Conservation (phyloP, 2,888 invertebrate species). For the Lapara coniferarum region DNA sequence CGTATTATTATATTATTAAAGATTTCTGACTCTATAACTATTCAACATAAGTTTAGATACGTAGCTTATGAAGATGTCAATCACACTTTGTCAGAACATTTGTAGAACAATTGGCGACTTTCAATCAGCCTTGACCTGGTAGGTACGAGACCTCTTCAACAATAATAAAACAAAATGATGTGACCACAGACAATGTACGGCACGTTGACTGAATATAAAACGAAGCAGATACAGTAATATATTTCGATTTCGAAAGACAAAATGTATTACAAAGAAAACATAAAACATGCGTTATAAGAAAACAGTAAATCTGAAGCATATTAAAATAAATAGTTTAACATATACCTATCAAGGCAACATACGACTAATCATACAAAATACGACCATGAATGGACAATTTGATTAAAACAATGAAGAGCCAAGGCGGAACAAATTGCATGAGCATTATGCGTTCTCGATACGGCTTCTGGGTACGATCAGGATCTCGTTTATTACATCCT, state of each 20-base stretch:
- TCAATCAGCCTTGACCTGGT: slow-evolving; percentile 18
- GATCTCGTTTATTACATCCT: background rate
- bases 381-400: slow-evolving; percentile 8
- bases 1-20: background rate
- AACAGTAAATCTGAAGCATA: no score
- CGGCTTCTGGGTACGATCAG: slow-evolving; percentile 16
- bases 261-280: no score
- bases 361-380: background rate
- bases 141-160: background rate
- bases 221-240: no score
- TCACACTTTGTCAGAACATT: slow-evolving; percentile 1
- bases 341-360: background rate
- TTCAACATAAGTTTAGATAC: background rate
- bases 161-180: slow-evolving; percentile 3
- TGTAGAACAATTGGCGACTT: slow-evolving; percentile 4
- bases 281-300: no score
- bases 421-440: slow-evolving; percentile 22
- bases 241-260: background rate
- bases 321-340: background rate
- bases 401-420: slow-evolving; percentile 22
- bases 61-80: background rate
- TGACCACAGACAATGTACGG: background rate
- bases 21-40: background rate
- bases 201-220: background rate
- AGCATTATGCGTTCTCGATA: slow-evolving; percentile 23